Evolutionary conservation across 1,140 invertebrate species (phyloP), one percentile per base, ranked within the genome.

Genomic region (Spodoptera frugiperda): DNA sequence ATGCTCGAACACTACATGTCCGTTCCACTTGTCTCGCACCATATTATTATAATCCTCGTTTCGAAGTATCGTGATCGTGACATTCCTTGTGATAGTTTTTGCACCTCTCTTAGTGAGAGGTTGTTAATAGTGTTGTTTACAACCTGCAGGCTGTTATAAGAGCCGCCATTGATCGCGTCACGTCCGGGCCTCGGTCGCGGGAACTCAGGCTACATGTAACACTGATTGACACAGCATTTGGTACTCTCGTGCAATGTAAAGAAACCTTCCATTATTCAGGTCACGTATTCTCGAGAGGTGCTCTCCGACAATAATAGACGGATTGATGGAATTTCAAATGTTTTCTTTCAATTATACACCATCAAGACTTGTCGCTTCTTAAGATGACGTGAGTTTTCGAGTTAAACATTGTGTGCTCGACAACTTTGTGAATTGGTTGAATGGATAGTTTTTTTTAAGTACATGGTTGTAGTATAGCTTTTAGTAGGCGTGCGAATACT

Each of bases 111-210:
- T 78, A 84, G 87, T 86, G 79, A 87, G 87, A 86, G 78, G 73
- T 86, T 84, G 91, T 89, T 91, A 93, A 92, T 90, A 84, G 83
- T 80, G 65, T 76, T 91, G 91, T 93, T 92, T 92, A 93, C 92
- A 93, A 93, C 91, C 90, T 93, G 91, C 87, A 83, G 83, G 82
- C 71, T 80, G 76, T 82, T 85, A 51, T 79, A 68, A 76, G 68
- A 14, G 85, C 87, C 88, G 88, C 88, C 72, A 84, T 93, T 93
- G 84, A 92, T 77, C 17, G 1, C 11, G 87, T 92, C 92, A 93
- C 92, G 92, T 93, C 81, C 90, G 77, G 77, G 77, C 67, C 49
- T 39, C 33, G 33, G 33, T 39, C 71, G 68, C 59, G 77, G 84
- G 82, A 81, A 86, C 82, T 85, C 87, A 82, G 88, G 70, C 68